Base-by-base conservation (phyloP, 2,888 invertebrate species). In the Drosophila anomelani region DNA sequence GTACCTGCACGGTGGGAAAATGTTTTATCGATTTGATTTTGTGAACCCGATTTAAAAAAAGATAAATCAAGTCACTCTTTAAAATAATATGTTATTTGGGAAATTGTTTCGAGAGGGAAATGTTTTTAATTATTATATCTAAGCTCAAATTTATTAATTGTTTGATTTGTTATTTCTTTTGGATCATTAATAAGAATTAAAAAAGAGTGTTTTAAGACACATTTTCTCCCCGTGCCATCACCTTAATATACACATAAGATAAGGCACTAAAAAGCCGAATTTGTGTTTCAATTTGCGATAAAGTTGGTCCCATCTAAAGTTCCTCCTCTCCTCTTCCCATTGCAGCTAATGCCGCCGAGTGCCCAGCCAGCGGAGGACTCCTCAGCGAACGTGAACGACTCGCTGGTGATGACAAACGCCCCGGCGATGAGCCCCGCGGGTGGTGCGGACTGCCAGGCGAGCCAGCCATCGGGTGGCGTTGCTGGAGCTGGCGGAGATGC, bases 361-460 rank as follows among this genome's bases (percentile, higher is more conserved):
- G 80, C 87, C 66, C 90, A 91, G 76, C 77, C 90, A 57, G 63
- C 89, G 20, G 91, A 91, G 75, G 81, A 82, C 49, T 80, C 80
- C 47, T 77, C 81, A 5, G 71, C 86, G 51, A 89, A 79, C 66
- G 85, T 82, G 69, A 78, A 75, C 78, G 67, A 85, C 75, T 56
- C 87, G 62, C 75, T 85, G 79, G 78, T 83, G 76, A 85, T 89
- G 78, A 85, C 87, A 69, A 90, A 90, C 81, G 89, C 81, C 61
- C 82, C 91, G 41, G 79, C 88, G 17, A 79, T 88, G 15, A 91
- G 91, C 78, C 90, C 91, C 10, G 73, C 88, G 67, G 90, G 90
- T 38, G 90, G 90, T 54, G 87, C 81, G 58, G 92, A 92, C 91
- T 96, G 96, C 93, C 95, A 87, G 61, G 43, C 77, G 46, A 81